Conservation (phyloP, 2,113 vertebrate species). For the Oncorhynchus nerka region DNA sequence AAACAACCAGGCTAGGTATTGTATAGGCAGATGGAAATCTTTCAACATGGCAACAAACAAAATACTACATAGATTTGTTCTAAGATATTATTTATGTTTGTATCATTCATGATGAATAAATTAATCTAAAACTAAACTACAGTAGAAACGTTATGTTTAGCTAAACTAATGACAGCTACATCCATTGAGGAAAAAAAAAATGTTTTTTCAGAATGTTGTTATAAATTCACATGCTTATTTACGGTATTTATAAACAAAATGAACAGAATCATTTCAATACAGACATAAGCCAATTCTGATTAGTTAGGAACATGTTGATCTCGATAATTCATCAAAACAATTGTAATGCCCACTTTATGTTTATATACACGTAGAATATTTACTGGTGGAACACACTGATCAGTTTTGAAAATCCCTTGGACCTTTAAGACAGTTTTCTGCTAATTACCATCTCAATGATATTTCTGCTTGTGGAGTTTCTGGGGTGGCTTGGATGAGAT, state of each 20-base stretch:
- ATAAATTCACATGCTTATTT: neutral
- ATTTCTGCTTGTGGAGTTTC: slow-evolving; percentile 20
- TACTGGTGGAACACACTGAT: neutral
- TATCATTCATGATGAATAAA: no score
- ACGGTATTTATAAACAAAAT: neutral
- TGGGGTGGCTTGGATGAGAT: slow-evolving; percentile 48
- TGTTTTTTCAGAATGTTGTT: neutral
- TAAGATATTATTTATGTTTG: neutral
- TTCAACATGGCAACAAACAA: neutral
- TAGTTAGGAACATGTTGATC: neutral
- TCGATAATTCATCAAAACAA: neutral
- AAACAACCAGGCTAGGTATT: slow-evolving; percentile 44
- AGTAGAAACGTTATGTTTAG: no score
- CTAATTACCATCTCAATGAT: slow-evolving; percentile 24
- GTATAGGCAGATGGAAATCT: neutral
- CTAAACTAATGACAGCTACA: no score
- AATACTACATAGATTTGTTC: neutral
- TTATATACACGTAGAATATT: neutral
- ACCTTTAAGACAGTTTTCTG: slow-evolving; percentile 16
- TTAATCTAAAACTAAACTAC: no score
- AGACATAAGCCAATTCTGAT: neutral
- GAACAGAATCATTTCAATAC: neutral
- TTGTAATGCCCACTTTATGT: neutral
- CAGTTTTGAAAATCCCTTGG: neutral
- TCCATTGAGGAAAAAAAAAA: neutral